Base-by-base conservation (phyloP, 2,113 vertebrate species). In the Puntigrus tetrazona region DNA sequence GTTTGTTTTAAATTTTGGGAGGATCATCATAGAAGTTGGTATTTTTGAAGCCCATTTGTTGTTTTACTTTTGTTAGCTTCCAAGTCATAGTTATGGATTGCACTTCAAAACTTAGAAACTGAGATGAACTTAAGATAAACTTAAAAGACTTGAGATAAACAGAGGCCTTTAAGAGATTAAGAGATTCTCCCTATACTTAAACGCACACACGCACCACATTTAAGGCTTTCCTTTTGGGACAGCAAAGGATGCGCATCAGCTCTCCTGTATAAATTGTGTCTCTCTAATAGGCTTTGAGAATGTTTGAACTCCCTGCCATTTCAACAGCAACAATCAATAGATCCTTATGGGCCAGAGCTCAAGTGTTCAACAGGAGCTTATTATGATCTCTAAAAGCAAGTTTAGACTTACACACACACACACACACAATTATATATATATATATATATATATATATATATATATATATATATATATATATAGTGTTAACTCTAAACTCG, bases 311-410 rank as follows among this genome's bases (percentile, higher is more conserved):
- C 83, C 47, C 67, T 47, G 82, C 84, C 36, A 59, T 84, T 84
- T 41, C 29, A 61, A 38, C 78, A 77, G 70, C 78, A 87, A 9
- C 72, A 81, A 84, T 81, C 77, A 81, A 87, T 85, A 82, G 3
- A 72, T 65, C 50, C 55, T 78, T 61, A 38, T 29, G 78, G 72
- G 50, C 63, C 47, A 29, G 18, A 38, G 29, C 38, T 70, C 75
- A 77, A 72, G 78, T 69, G 4, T 47, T 74, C 18, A 22, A 31
- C 61, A 67, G 47, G 81, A 87, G 82, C 78, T 61, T 77, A 77
- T 81, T 75, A 69, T 87, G 67, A 84, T 87, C 80, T 78, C 70
- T 81, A 73, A 84, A 77, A 59, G 50, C 70, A 69, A n/a, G 55
- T 84, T 9, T 22, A 22, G 59, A 47, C 36, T 10, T 16, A 7